Conservation (phyloP, 2,888 invertebrate genomes). For the Serrognathus titanus region DNA sequence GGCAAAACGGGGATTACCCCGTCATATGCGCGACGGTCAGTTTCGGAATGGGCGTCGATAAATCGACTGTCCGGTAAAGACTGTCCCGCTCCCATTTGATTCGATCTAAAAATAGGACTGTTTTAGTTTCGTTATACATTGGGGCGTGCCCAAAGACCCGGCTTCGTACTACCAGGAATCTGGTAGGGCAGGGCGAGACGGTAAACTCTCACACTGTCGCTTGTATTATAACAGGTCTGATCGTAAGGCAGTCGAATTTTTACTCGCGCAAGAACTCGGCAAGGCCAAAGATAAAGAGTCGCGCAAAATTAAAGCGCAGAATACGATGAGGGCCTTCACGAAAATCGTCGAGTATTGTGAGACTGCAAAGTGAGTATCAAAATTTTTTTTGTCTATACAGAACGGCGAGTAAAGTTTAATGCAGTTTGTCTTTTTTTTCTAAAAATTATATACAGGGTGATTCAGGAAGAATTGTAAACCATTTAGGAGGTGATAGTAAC, state of each 20-base stretch:
- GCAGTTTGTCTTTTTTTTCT: too few relatives aligned
- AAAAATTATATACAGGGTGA: too few relatives aligned
- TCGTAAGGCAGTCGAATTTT: constrained; percentile 75
- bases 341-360: constrained; percentile 85
- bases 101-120: background rate
- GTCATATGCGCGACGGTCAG: constrained; percentile 96
- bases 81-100: constrained; percentile 12
- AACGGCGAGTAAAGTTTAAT: too few relatives aligned
- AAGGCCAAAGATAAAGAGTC: constrained; percentile 50
- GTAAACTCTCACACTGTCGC: constrained; percentile 81
- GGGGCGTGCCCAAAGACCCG: constrained; percentile 93
- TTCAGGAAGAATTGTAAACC: too few relatives aligned
- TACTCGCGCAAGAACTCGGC: constrained; percentile 69
- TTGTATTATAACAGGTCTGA: constrained; percentile 86
- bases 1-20: constrained; percentile 85
- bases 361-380: constrained; percentile 60
- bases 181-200: constrained; percentile 95
- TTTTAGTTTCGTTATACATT: constrained; percentile 88
- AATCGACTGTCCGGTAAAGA: constrained; percentile 76
- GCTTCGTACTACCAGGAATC: constrained; percentile 97
- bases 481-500: too few relatives aligned
- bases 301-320: constrained; percentile 57
- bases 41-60: constrained; percentile 99
- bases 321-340: constrained; percentile 73
- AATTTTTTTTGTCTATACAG: constrained; percentile 18